Conservation (phyloP, 2,797 vertebrate species). For the Cottoperca gobio region DNA sequence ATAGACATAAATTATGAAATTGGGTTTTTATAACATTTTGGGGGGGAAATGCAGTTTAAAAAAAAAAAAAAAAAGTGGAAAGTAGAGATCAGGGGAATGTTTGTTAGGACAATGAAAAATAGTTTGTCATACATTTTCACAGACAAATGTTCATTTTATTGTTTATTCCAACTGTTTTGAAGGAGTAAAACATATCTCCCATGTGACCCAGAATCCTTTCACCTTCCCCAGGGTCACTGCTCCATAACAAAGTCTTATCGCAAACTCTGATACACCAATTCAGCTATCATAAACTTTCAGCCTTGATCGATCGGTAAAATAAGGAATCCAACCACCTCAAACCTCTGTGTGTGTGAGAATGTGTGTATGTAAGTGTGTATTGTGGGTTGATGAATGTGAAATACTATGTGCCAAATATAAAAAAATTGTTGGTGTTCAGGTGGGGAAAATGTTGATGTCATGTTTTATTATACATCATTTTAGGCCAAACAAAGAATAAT, state of each 20-base stretch:
- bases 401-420: constrained; percentile 70
- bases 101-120: background rate
- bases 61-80: background rate
- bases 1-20: constrained; percentile 6
- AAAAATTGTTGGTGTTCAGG: constrained; percentile 7
- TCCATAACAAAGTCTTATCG: background rate
- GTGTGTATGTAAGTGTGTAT: constrained; percentile 10
- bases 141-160: background rate
- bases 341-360: constrained; percentile 9
- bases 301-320: constrained; percentile 2
- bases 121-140: background rate
- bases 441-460: background rate
- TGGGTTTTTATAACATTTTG: background rate
- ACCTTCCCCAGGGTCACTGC: background rate
- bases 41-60: background rate
- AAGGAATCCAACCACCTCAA: constrained; percentile 28
- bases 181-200: background rate
- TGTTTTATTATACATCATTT: background rate
- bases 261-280: constrained; percentile 6
- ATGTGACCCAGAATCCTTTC: background rate
- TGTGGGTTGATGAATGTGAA: constrained; percentile 37
- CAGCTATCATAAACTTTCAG: constrained; percentile 1
- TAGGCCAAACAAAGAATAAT: background rate
- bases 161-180: background rate
- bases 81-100: constrained; percentile 1